A percentile compares a stretch with the other conserved stretches of the same genome.
Evolutionary conservation across 2,888 invertebrate species (phyloP).

Genomic region (Smittia aterrima): DNA sequence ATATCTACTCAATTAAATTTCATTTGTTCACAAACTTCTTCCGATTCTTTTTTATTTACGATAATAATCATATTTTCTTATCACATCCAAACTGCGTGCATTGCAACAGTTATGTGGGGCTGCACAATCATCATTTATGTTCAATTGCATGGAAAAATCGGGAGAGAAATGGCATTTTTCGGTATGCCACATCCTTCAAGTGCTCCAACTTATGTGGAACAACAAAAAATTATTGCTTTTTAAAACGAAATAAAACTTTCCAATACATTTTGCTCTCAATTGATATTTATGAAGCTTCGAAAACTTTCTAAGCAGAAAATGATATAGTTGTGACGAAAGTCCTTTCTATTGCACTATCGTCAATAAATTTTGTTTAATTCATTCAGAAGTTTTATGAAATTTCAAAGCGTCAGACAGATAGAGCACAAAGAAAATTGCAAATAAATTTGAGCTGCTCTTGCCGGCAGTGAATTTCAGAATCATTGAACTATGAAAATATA

Average conservation of each 20-base stretch:
- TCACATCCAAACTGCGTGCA: background rate
- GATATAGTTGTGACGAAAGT: too few species aligned
- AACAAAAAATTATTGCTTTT: constrained; percentile 33
- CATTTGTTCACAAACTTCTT: too few species aligned
- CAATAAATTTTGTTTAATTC: too few species aligned
- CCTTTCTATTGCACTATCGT: too few species aligned
- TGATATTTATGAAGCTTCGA: background rate
- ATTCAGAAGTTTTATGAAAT: too few species aligned
- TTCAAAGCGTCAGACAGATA: too few species aligned
- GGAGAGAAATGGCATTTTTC: background rate
- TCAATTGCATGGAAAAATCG: constrained; percentile 25
- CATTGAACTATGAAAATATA: constrained; percentile 32
- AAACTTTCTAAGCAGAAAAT: too few species aligned
- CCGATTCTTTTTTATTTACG: too few species aligned
- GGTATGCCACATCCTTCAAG: background rate
- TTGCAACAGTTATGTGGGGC: constrained; percentile 13
- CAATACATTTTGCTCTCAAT: constrained; percentile 29
- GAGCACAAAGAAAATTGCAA: background rate
- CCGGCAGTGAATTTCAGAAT: constrained; percentile 31
- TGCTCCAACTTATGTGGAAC: constrained; percentile 22
- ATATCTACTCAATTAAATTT: too few species aligned
- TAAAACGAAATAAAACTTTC: constrained; percentile 34
- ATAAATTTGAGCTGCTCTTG: background rate
- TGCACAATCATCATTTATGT: constrained; percentile 30
- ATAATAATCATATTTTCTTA: background rate